Percentiles rank a stretch among this genome's conserved stretches.
Evolutionary conservation across 2,888 invertebrate species (phyloP).

Genomic region (Elegia similella): DNA sequence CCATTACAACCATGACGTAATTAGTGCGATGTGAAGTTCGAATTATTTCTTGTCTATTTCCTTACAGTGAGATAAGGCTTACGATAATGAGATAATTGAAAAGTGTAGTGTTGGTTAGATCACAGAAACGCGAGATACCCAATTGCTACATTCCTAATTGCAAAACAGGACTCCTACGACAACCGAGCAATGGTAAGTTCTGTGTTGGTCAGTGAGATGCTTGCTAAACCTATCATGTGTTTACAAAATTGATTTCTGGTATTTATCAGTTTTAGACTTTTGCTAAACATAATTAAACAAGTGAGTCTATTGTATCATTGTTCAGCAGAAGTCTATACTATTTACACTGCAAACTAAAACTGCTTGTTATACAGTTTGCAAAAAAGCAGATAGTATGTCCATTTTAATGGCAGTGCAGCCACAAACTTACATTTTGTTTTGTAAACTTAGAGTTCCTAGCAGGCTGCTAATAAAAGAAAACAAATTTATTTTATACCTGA

Average conservation of each 20-base stretch:
- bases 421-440: too few species aligned
- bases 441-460: too few species aligned
- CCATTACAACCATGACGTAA: conserved; percentile 12
- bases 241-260: neutral
- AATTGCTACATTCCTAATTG: neutral
- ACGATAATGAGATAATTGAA: conserved; percentile 68
- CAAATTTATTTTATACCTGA: neutral
- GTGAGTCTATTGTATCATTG: too few species aligned
- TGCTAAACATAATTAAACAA: too few species aligned
- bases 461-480: too few species aligned
- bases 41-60: conserved; percentile 60
- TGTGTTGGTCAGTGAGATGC: neutral
- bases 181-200: neutral
- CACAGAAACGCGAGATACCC: neutral
- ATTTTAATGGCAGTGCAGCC: too few species aligned
- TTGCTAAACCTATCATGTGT: neutral
- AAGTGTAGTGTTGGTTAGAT: conserved; percentile 27
- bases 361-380: too few species aligned
- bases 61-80: conserved; percentile 68
- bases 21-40: conserved; percentile 42
- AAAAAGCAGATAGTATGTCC: too few species aligned
- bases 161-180: neutral
- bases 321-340: too few species aligned
- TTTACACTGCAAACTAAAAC: too few species aligned
- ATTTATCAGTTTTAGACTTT: neutral